A percentile compares a stretch with the other conserved stretches of the same genome.
These are phyloP conservation scores for Drosophila parvula DNA, from an alignment of 1,140 invertebrate genomes.

Conservation along the genomic window DNA sequence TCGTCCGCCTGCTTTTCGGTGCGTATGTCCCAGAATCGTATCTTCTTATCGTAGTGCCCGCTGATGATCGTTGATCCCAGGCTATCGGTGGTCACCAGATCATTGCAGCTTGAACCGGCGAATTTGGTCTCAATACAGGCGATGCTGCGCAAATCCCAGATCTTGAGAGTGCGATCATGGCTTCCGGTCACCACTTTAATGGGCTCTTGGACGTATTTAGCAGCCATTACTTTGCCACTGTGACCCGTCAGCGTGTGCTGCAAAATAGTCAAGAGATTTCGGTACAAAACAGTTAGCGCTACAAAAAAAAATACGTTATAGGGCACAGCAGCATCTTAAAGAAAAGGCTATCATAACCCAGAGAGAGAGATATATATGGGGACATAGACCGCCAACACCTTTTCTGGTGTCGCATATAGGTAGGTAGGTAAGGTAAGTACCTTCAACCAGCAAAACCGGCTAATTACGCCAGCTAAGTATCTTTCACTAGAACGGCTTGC, in stretches of 20 bases:
- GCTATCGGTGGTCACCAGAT: slow-evolving; percentile 94
- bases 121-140: slow-evolving; percentile 98
- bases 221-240: slow-evolving; percentile 96
- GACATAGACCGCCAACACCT: slow-evolving; percentile 23
- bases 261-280: slow-evolving; percentile 64
- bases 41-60: slow-evolving; percentile 98
- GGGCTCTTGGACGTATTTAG: slow-evolving; percentile 95
- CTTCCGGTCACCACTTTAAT: slow-evolving; percentile 96
- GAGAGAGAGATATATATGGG: neutral
- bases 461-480: slow-evolving; percentile 48
- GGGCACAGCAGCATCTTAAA: slow-evolving; percentile 25
- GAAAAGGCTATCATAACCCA: neutral
- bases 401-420: slow-evolving; percentile 18
- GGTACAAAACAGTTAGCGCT: slow-evolving; percentile 36
- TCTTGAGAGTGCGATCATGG: slow-evolving; percentile 97
- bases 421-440: neutral
- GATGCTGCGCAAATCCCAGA: slow-evolving; percentile 97
- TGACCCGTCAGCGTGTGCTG: slow-evolving; percentile 99
- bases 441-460: slow-evolving; percentile 27
- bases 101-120: slow-evolving; percentile 97
- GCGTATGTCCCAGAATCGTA: slow-evolving; percentile 98
- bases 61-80: slow-evolving; percentile 97
- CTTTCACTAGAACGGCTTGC: slow-evolving; percentile 55
- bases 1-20: slow-evolving; percentile 92
- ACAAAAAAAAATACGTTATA: slow-evolving; percentile 37